Evolutionary conservation across 1,140 invertebrate genomes (phyloP).

Genomic region (Sesamia nonagrioides): DNA sequence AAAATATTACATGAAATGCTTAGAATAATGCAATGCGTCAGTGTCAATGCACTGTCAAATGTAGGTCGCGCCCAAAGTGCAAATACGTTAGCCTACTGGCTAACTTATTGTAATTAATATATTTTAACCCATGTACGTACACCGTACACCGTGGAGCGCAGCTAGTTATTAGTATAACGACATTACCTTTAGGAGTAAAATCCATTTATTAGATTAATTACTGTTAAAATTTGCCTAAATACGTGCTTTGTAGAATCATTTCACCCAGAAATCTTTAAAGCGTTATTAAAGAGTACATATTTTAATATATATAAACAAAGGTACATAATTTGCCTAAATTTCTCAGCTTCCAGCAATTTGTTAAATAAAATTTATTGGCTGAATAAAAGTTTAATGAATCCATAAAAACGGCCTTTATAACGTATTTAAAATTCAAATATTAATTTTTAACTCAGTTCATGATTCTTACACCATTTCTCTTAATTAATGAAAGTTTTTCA

Average conservation of each 20-base stretch:
- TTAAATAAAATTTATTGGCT: slow-evolving; percentile 30
- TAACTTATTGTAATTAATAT: too few species aligned
- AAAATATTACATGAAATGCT: too few species aligned
- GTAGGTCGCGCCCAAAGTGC: too few species aligned
- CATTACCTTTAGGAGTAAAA: neutral
- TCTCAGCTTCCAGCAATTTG: slow-evolving; percentile 5
- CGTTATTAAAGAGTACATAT: slow-evolving; percentile 20
- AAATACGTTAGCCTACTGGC: too few species aligned
- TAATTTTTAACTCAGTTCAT: slow-evolving; percentile 18
- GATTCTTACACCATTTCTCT: slow-evolving; percentile 8
- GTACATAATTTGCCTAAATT: slow-evolving; percentile 19
- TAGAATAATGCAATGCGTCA: too few species aligned
- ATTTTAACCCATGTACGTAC: too few species aligned
- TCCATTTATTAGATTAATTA: slow-evolving; percentile 25
- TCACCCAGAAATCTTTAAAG: slow-evolving; percentile 4
- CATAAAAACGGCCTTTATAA: slow-evolving; percentile 8
- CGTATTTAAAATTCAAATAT: neutral
- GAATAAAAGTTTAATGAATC: slow-evolving; percentile 33
- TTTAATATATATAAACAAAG: slow-evolving; percentile 2
- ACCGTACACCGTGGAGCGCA: too few species aligned
- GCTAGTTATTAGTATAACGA: neutral
- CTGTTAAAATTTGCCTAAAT: neutral
- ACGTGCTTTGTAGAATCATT: slow-evolving; percentile 16
- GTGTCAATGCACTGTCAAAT: too few species aligned
- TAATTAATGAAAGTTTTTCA: neutral